Evolutionary conservation across 1,140 invertebrate species (phyloP), one percentile per base, ranked within the genome.

Genomic region (Zaprionus tsacasi): DNA sequence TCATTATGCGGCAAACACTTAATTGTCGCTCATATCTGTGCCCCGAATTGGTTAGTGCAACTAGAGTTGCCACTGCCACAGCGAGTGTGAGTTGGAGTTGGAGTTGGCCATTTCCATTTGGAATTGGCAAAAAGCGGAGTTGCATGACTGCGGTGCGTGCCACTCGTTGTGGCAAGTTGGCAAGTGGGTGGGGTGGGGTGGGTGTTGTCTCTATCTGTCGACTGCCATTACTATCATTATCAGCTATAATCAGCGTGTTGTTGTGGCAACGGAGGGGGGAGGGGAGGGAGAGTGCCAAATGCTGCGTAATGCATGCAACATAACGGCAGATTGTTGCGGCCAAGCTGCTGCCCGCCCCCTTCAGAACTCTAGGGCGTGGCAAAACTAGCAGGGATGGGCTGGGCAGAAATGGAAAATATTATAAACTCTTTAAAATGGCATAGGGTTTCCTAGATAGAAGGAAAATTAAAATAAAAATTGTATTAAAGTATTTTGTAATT

Each of bases 1-100:
- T 89, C 83, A 88, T 88, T 88, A 88, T 88, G 83, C 83, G 83
- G 83, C 83, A 88, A 87, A 78, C 83, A 88, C 83, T 88, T 88
- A 88, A 88, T 88, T 88, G 70, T 89, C 83, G 85, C 85, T 83
- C 82, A 87, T 88, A 88, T 88, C 82, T 87, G 68, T 78, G 80
- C 67, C 79, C 43, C 58, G 36, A 54, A 70, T 65, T 65, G 36
- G 63, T 8, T 55, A 10, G 21, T 54, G 38, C 10, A 45, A 67
- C 33, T 50, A 35, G 57, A 59, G 56, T 57, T 77, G 58, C 69
- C 55, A 65, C 67, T 65, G 60, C 76, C 68, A 70, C 38, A 25
- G 50, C 56, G 40, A 36, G 33, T 57, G 45, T 72, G 63, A 69
- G 43, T 59, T 68, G 60, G 33, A 35, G 6, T 35, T 6, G 5